phyloP scores from a whole-genome alignment of 2,113 vertebrate species.

The Ptyas mucosa region DNA sequence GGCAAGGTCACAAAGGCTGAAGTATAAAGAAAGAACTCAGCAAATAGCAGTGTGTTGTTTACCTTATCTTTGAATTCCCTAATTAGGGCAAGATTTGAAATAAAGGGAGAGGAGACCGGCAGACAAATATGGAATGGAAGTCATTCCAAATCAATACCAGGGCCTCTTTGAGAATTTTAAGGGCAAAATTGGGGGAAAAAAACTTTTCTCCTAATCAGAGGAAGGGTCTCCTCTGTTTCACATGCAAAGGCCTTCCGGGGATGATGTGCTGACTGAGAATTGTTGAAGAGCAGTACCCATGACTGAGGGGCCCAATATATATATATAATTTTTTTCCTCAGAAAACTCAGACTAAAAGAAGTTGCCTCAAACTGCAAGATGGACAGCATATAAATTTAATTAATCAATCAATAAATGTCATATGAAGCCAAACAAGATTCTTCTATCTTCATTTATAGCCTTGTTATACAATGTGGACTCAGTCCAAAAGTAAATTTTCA shows the following conservation, averaged over 20 bases:
- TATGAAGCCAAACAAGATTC: not conserved
- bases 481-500: not conserved
- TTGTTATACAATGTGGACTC: not conserved
- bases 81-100: slow-evolving; percentile 9
- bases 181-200: not conserved
- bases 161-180: not conserved
- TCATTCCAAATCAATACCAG: not conserved
- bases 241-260: not conserved
- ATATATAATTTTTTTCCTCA: not conserved
- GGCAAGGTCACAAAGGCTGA: slow-evolving; percentile 8
- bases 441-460: not conserved
- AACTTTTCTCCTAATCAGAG: not conserved
- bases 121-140: not conserved
- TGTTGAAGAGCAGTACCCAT: not conserved
- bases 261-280: not conserved
- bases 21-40: not conserved
- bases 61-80: not conserved
- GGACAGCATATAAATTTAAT: not conserved
- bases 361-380: not conserved
- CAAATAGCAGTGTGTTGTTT: not conserved
- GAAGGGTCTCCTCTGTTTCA: not conserved
- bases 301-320: not conserved
- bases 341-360: not conserved
- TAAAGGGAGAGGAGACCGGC: not conserved
- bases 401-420: not conserved